These are phyloP conservation scores for Passer domesticus DNA, from an alignment of 2,113 vertebrate species.

Conservation along the genomic window DNA sequence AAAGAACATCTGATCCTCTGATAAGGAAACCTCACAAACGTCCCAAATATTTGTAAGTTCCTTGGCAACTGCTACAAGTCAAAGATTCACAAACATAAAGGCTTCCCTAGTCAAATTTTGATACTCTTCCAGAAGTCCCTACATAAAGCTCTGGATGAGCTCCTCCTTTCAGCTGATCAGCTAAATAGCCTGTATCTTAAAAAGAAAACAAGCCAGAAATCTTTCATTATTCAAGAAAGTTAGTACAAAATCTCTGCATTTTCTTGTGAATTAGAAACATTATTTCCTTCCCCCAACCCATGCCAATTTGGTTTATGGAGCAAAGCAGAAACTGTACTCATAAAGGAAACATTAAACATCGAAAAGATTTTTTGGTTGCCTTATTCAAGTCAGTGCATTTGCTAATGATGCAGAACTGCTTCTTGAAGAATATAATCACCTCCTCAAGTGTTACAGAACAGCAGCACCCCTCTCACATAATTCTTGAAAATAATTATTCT, in stretches of 20 bases:
- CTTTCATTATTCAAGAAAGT: neutral
- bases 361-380: neutral
- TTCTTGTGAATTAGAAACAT: neutral
- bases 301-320: neutral
- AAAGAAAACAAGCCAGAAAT: neutral
- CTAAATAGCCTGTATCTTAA: neutral
- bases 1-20: neutral
- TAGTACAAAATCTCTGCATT: neutral
- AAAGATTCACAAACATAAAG: neutral
- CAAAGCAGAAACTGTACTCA: neutral
- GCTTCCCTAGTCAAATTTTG: neutral
- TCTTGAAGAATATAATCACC: neutral
- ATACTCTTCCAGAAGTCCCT: neutral
- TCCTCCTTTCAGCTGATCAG: neutral
- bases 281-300: neutral
- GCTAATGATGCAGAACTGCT: neutral
- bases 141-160: neutral
- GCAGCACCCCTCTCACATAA: neutral
- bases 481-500: neutral
- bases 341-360: neutral
- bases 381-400: neutral
- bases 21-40: neutral
- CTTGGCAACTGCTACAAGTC: neutral
- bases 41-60: neutral
- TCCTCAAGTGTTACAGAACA: neutral